A percentile compares a stretch with the other conserved stretches of the same genome.
These are phyloP conservation scores for Gibbula magus DNA, from an alignment of 2,888 invertebrate genomes.

Conservation along the genomic window DNA sequence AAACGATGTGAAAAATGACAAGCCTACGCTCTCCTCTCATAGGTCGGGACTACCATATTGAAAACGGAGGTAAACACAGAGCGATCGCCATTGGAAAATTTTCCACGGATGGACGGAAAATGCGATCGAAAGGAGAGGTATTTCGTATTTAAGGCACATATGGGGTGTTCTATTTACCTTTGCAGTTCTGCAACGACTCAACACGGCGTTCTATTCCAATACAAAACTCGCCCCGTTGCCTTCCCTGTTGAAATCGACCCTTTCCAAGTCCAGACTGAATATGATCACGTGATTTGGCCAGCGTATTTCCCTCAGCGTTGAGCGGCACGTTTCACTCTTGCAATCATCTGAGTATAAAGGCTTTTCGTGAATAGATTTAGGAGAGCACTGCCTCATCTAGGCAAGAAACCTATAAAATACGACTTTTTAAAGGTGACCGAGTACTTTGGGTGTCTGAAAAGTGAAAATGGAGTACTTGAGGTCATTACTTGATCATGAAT, in stretches of 20 bases:
- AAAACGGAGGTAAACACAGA: background rate
- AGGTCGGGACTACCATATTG: constrained; percentile 8
- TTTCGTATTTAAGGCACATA: background rate
- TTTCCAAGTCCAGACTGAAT: constrained; percentile 2
- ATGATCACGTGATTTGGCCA: background rate
- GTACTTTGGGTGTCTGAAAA: no score
- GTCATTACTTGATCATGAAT: no score
- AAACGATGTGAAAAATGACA: background rate
- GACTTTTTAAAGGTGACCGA: no score
- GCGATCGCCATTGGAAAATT: background rate
- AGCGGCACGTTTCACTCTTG: constrained; percentile 2
- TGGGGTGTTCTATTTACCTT: background rate
- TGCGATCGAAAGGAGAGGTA: background rate
- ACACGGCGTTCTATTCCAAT: background rate
- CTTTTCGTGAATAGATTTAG: background rate
- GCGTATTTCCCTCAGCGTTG: background rate
- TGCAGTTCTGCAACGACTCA: constrained; percentile 8
- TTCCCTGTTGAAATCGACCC: background rate
- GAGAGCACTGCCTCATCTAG: no score
- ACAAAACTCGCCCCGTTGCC: background rate
- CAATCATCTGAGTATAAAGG: background rate
- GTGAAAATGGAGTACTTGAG: no score
- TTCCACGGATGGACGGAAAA: background rate
- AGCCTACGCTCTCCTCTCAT: background rate
- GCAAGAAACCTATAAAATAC: no score